Conservation (phyloP, 1,140 invertebrate species). For the Frieseomelitta varia region DNA sequence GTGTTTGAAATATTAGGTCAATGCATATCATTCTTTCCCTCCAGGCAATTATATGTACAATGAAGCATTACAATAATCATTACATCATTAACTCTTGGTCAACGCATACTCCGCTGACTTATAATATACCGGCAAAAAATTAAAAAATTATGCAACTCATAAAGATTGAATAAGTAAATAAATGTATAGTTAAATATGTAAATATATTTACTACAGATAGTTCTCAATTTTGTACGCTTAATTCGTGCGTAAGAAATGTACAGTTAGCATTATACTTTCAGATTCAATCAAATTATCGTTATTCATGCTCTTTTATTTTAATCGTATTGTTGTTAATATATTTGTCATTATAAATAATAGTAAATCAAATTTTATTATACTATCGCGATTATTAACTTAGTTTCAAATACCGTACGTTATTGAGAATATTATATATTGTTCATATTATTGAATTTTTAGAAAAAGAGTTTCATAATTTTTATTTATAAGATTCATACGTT, state of each 20-base stretch:
- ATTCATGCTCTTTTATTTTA: constrained; percentile 50
- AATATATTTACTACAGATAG: constrained; percentile 63
- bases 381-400: not conserved
- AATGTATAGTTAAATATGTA: constrained; percentile 48
- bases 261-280: constrained; percentile 56
- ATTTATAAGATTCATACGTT: not conserved
- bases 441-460: not conserved
- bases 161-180: constrained; percentile 35
- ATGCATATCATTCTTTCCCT: constrained; percentile 72
- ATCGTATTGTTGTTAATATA: constrained; percentile 46
- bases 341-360: constrained; percentile 31
- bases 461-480: not conserved
- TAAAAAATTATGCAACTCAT: constrained; percentile 28
- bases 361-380: constrained; percentile 28
- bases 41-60: constrained; percentile 47
- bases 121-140: too few relatives aligned
- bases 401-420: constrained; percentile 9
- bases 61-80: constrained; percentile 49
- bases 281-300: constrained; percentile 52
- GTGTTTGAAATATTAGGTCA: constrained; percentile 44
- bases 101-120: too few relatives aligned
- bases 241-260: constrained; percentile 58
- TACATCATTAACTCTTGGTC: constrained; percentile 52
- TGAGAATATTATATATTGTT: not conserved
- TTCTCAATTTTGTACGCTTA: constrained; percentile 57